Evolutionary conservation across 1,140 invertebrate species (phyloP).

Genomic region (Centruroides sculpturatus): DNA sequence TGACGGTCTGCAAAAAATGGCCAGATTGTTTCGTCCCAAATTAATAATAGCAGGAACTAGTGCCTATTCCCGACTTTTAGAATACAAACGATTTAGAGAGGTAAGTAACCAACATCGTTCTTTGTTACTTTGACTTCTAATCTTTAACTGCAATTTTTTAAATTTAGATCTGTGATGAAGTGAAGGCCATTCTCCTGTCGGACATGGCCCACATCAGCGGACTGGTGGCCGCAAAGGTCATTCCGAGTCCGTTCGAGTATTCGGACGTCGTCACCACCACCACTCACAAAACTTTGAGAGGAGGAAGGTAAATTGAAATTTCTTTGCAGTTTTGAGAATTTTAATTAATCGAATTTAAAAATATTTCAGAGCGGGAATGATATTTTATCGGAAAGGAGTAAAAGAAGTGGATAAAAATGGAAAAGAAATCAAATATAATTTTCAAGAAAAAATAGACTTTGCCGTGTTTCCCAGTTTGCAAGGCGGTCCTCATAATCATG

Average conservation of each 20-base stretch:
- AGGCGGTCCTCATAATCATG: constrained; percentile 53
- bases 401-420: constrained; percentile 32
- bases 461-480: constrained; percentile 55
- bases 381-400: constrained; percentile 40
- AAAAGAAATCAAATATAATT: constrained; percentile 42
- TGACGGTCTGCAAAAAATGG: constrained; percentile 63
- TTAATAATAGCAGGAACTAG: constrained; percentile 73
- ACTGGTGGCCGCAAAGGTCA: constrained; percentile 42
- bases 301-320: constrained; percentile 38
- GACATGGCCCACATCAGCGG: constrained; percentile 59
- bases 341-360: too few relatives aligned
- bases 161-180: constrained; percentile 38
- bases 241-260: constrained; percentile 45
- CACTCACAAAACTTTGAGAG: constrained; percentile 43
- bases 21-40: constrained; percentile 73
- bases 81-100: constrained; percentile 45
- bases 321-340: too few relatives aligned
- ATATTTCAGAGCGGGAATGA: constrained; percentile 30
- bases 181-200: constrained; percentile 41
- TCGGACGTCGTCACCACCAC: constrained; percentile 45
- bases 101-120: neutral
- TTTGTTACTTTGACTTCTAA: too few relatives aligned
- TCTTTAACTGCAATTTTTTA: neutral
- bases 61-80: constrained; percentile 46
- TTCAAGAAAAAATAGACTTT: constrained; percentile 44